Percentiles rank a stretch among this genome's conserved stretches.
Conservation (phyloP, 2,797 vertebrate species). For the Botia almorhae region DNA sequence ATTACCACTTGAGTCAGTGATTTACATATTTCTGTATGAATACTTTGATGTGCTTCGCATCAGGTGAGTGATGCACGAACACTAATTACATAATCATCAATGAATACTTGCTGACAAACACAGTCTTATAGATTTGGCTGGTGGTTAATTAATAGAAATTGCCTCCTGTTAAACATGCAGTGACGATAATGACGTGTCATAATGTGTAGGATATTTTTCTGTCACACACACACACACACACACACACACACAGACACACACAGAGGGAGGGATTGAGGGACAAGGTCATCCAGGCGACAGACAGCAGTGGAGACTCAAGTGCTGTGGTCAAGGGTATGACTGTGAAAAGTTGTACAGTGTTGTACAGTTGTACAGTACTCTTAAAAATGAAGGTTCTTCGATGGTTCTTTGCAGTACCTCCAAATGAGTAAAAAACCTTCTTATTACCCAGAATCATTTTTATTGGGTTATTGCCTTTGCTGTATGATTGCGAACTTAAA, state of each 20-base stretch:
- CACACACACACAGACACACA: conserved; percentile 8
- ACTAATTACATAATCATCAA: conserved; percentile 20
- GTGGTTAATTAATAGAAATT: conserved; percentile 29
- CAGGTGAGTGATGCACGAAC: background rate
- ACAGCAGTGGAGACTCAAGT: conserved; percentile 34
- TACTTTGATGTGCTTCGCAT: background rate
- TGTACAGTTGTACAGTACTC: background rate
- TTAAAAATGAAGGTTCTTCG: conserved; percentile 11
- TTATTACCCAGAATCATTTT: conserved; percentile 9
- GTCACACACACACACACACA: conserved; percentile 14
- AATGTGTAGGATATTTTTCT: conserved; percentile 22
- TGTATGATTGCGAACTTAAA: too few relatives aligned
- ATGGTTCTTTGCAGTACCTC: background rate
- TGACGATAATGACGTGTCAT: conserved; percentile 6
- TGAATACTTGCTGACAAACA: conserved; percentile 39
- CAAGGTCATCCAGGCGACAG: conserved; percentile 47
- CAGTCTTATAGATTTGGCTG: background rate
- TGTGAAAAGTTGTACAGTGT: background rate
- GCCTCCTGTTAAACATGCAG: conserved; percentile 2
- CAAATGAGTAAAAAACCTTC: conserved; percentile 7
- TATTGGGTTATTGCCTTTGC: conserved; percentile 1
- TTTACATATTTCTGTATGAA: background rate
- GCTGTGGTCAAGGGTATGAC: conserved; percentile 29
- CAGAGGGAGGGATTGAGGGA: background rate
- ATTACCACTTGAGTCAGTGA: too few relatives aligned